phyloP scores from a whole-genome alignment of 2,888 invertebrate genomes.

The Rhagophthalmus giganteus region DNA sequence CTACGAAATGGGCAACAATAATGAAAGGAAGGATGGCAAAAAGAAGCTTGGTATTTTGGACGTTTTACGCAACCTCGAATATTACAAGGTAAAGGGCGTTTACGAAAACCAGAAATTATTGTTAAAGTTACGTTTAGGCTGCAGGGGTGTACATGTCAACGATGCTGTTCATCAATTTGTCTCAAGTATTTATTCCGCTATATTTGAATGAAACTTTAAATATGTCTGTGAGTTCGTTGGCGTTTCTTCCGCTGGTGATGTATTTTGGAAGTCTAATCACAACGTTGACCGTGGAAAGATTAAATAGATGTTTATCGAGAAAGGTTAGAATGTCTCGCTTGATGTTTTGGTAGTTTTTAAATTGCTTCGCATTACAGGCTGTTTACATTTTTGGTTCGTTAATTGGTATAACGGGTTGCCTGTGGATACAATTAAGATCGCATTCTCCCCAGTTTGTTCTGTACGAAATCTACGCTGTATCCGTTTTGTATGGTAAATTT shows the following conservation, averaged over 20 bases:
- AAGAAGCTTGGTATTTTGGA: conserved; percentile 44
- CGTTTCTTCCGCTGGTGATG: conserved; percentile 80
- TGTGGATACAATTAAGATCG: conserved; percentile 70
- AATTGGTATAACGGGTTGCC: conserved; percentile 66
- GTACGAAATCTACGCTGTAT: conserved; percentile 9
- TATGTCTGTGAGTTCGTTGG: conserved; percentile 72
- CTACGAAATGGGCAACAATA: conserved; percentile 43
- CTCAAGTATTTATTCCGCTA: conserved; percentile 83
- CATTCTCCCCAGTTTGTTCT: conserved; percentile 39
- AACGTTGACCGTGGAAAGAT: conserved; percentile 69
- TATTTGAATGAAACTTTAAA: conserved; percentile 79
- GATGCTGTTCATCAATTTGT: conserved; percentile 80
- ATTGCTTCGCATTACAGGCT: conserved; percentile 48
- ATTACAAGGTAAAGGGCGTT: conserved; percentile 45
- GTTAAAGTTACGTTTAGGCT: conserved; percentile 61
- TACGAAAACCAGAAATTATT: neutral
- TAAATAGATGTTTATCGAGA: conserved; percentile 67
- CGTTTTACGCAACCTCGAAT: conserved; percentile 42
- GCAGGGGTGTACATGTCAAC: conserved; percentile 85
- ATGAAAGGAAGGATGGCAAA: conserved; percentile 42
- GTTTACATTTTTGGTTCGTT: conserved; percentile 70
- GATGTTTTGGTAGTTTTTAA: neutral
- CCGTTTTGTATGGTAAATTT: neutral
- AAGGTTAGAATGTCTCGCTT: conserved; percentile 57
- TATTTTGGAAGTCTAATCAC: conserved; percentile 79